Base-by-base conservation (phyloP, 2,888 invertebrate species). In the Cordilura impudica region DNA sequence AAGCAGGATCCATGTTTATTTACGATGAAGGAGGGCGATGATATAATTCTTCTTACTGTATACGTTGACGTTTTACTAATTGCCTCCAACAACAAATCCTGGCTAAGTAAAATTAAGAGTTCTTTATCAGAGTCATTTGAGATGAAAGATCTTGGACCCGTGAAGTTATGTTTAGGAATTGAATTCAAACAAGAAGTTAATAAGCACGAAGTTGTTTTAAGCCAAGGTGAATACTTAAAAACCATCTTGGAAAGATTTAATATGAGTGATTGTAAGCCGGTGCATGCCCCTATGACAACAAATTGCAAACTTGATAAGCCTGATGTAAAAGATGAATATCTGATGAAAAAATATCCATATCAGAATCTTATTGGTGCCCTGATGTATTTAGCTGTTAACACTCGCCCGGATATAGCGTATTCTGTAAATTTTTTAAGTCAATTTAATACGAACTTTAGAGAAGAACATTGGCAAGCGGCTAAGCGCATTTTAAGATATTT, bases 401-500 rank as follows among this genome's bases (percentile, higher is more conserved):
- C 74, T 4, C 29, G 56, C 8, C 77, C 81, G n/a, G 67, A 81
- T 23, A 73, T 77, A n/a, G 66, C 76, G 10, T 67, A 31, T 51
- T 39, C 47, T 0, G 73, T 69, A 14, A 70, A 26, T 31, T 51
- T 60, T 18, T 12, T 80, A 12, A 72, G 63, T 19, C 80, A 80
- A 43, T 80, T 72, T 29, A 76, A 80, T 49, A 43, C 61, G 4
- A 75, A 54, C 23, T 81, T 69, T 45, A 73, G 49, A 21, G 39
- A 56, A 1, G 77, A 79, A 18, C 77, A 83, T 43, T 83, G 82
- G 81, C 75, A 72, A 19, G 75, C 81, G 21, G 76, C 76, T 10
- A 81, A 83, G 54, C 51, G 78, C 2, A 56, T 83, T 0, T 47
- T 83, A 8, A 21, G 81, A 4, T 82, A 83, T 31, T 54, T 81